Evolutionary conservation across 1,140 invertebrate genomes (phyloP).

Genomic region (Rhysida immarginata): DNA sequence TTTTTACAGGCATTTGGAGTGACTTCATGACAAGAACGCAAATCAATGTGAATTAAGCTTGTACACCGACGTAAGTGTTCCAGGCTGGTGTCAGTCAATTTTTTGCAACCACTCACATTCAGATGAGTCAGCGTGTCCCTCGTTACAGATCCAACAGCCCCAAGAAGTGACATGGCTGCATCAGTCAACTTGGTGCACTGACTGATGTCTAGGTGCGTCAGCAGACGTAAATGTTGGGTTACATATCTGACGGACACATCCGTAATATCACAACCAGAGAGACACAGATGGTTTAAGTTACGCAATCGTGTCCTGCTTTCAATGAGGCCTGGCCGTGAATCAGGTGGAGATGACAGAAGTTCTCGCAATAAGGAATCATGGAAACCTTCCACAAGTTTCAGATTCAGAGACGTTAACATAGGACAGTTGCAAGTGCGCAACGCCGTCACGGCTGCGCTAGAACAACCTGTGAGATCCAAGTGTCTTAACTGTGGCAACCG

Average conservation of each 20-base stretch:
- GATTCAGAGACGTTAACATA: slow-evolving; percentile 50
- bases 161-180: slow-evolving; percentile 69
- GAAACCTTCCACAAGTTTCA: slow-evolving; percentile 63
- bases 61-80: slow-evolving; percentile 45
- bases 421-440: slow-evolving; percentile 70
- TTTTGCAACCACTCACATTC: slow-evolving; percentile 61
- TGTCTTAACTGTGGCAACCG: slow-evolving; percentile 64
- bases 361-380: slow-evolving; percentile 66
- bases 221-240: slow-evolving; percentile 52
- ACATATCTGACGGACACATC: slow-evolving; percentile 69
- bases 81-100: slow-evolving; percentile 63
- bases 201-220: slow-evolving; percentile 61
- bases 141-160: slow-evolving; percentile 42
- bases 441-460: slow-evolving; percentile 54
- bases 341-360: slow-evolving; percentile 57
- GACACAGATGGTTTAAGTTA: slow-evolving; percentile 50
- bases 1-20: slow-evolving; percentile 17
- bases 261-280: slow-evolving; percentile 75
- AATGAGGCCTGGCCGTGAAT: slow-evolving; percentile 63
- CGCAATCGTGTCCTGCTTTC: slow-evolving; percentile 65
- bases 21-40: slow-evolving; percentile 19
- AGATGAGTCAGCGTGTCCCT: slow-evolving; percentile 41
- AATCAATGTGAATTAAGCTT: slow-evolving; percentile 17
- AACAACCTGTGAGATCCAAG: slow-evolving; percentile 62
- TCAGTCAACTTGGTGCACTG: slow-evolving; percentile 74